A percentile compares a stretch with the other conserved stretches of the same genome.
Conservation (phyloP, 2,113 vertebrate genomes). For the Peromyscus maniculatus region DNA sequence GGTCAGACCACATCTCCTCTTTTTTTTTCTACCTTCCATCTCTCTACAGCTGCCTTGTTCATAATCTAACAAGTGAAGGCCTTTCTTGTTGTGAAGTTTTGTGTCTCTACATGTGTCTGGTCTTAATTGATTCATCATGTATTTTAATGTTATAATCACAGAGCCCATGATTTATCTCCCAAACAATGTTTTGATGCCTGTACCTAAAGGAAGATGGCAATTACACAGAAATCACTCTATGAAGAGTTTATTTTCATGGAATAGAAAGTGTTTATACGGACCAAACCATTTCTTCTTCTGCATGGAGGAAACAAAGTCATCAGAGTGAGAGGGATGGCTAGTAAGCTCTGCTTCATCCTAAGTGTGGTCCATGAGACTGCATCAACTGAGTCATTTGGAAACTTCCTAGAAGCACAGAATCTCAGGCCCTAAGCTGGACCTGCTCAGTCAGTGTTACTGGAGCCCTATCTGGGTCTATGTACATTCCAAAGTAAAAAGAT, state of each 20-base stretch:
- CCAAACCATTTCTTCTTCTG: neutral
- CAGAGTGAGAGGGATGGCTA: neutral
- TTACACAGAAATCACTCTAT: neutral
- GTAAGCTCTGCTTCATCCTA: neutral
- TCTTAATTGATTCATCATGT: neutral
- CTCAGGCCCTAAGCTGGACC: neutral
- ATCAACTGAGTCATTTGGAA: neutral
- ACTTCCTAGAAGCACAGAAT: neutral
- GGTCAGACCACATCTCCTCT: neutral
- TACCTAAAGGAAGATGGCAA: neutral
- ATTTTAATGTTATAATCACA: neutral
- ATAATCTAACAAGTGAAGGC: neutral
- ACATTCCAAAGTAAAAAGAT: neutral
- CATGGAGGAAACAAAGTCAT: neutral
- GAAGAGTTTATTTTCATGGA: constrained; percentile 27
- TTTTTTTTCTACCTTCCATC: neutral
- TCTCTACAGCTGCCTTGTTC: neutral
- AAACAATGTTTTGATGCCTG: constrained; percentile 3
- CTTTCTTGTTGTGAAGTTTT: neutral
- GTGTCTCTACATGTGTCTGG: neutral
- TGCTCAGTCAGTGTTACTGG: neutral
- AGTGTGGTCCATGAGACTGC: neutral
- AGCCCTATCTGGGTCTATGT: neutral
- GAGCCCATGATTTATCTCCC: neutral
- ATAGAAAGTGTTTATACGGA: neutral